These are phyloP conservation scores for Denticeps clupeoides DNA, from an alignment of 2,797 vertebrate genomes.

Conservation along the genomic window DNA sequence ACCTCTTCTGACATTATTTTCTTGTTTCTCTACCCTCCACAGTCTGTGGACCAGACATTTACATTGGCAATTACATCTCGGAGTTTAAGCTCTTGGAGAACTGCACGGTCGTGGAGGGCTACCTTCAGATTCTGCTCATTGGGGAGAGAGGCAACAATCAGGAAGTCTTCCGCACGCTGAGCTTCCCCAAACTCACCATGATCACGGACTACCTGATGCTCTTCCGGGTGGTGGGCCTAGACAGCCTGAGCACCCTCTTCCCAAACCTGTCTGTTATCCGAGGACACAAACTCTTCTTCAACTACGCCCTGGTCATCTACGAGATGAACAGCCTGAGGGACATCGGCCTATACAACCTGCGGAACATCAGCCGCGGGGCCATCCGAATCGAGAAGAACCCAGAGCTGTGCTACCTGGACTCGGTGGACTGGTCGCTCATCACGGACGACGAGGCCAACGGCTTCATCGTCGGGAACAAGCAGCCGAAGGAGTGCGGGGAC, in stretches of 20 bases:
- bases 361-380: constrained; percentile 90
- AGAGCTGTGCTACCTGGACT: constrained; percentile 93
- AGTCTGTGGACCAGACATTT: constrained; percentile 87
- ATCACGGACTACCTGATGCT: constrained; percentile 93
- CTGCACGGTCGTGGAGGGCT: constrained; percentile 95
- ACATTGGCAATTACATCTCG: constrained; percentile 86
- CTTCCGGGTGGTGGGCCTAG: constrained; percentile 87
- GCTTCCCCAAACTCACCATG: constrained; percentile 89
- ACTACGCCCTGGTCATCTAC: constrained; percentile 93
- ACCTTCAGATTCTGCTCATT: constrained; percentile 92
- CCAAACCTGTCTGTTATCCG: constrained; percentile 95
- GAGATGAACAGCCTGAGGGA: constrained; percentile 97
- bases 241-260: constrained; percentile 89
- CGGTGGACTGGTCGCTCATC: constrained; percentile 95
- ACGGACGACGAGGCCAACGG: constrained; percentile 83
- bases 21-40: constrained; percentile 10
- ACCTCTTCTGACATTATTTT: too few species aligned
- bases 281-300: constrained; percentile 89
- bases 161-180: constrained; percentile 79
- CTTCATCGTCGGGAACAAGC: constrained; percentile 84
- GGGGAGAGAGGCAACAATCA: constrained; percentile 69
- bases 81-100: constrained; percentile 89
- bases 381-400: constrained; percentile 94
- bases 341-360: constrained; percentile 84
- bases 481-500: constrained; percentile 86